phyloP scores from a whole-genome alignment of 2,888 invertebrate genomes.

The Leucania comma region DNA sequence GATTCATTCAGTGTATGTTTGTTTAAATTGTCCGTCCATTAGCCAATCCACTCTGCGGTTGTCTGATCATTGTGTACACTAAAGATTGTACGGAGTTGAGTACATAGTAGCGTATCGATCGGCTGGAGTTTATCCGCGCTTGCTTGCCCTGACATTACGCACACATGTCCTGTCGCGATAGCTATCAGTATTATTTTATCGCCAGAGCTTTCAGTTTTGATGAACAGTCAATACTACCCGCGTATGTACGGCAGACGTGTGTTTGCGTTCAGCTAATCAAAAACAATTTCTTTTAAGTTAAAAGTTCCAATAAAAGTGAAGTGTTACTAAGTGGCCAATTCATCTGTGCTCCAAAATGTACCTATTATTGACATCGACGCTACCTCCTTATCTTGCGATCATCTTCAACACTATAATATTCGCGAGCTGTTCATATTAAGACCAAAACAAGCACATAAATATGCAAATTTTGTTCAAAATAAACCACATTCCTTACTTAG shows the following conservation, averaged over 20 bases:
- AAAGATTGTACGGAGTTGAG: conserved; percentile 17
- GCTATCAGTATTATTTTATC: conserved; percentile 75
- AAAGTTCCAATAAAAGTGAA: background rate
- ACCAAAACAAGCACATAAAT: conserved; percentile 44
- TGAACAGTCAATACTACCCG: conserved; percentile 78
- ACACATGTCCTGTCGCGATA: conserved; percentile 61
- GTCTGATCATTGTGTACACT: conserved; percentile 32
- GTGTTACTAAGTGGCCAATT: conserved; percentile 11
- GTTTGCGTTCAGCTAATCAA: conserved; percentile 51
- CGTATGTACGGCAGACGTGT: conserved; percentile 77
- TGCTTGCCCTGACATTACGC: conserved; percentile 66
- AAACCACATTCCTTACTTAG: conserved; percentile 66
- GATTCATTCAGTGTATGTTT: conserved; percentile 56
- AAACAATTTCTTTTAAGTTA: background rate
- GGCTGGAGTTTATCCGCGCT: conserved; percentile 54
- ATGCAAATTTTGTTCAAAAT: conserved; percentile 59
- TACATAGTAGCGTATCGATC: conserved; percentile 50
- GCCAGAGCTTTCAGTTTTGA: conserved; percentile 75
- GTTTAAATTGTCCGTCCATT: conserved; percentile 58
- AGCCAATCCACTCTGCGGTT: conserved; percentile 44
- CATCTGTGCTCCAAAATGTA: conserved; percentile 4
- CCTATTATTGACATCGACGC: background rate
- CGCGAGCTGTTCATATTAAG: conserved; percentile 14
- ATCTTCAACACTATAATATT: conserved; percentile 10
- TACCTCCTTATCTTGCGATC: conserved; percentile 6